Percentiles rank a stretch among this genome's conserved stretches.
Conservation (phyloP, 2,113 vertebrate genomes). For the Salminus brasiliensis region DNA sequence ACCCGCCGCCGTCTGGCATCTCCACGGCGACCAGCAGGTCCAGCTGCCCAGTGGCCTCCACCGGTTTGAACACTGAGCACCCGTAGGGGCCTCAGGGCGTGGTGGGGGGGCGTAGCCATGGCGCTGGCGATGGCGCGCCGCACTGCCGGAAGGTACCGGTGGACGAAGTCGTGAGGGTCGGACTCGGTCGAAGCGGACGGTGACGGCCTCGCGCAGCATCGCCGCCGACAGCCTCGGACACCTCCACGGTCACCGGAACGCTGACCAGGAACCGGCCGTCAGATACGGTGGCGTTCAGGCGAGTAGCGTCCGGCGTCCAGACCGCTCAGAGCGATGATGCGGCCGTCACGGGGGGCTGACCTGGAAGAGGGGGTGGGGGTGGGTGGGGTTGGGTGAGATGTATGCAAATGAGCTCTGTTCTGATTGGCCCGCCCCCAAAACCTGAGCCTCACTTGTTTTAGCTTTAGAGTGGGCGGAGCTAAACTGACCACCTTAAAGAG, state of each 20-base stretch:
- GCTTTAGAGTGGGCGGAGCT: no score
- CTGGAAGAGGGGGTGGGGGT: not conserved
- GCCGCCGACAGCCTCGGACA: constrained; percentile 86
- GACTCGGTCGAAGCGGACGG: constrained; percentile 91
- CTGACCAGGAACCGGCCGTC: constrained; percentile 93
- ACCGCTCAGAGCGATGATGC: constrained; percentile 92
- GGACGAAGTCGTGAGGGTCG: constrained; percentile 91
- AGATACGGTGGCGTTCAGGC: constrained; percentile 90
- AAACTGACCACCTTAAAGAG: constrained; percentile 93
- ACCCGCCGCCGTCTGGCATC: constrained; percentile 76
- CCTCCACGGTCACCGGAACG: constrained; percentile 86
- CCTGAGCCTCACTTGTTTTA: no score
- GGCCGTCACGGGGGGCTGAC: constrained; percentile 90
- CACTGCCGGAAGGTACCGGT: constrained; percentile 85
- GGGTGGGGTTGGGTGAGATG: not conserved
- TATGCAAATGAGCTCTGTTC: no score
- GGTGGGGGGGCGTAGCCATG: constrained; percentile 77
- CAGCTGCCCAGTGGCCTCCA: constrained; percentile 86
- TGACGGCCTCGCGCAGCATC: constrained; percentile 91
- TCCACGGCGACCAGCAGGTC: constrained; percentile 93
- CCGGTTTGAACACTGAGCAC: constrained; percentile 95
- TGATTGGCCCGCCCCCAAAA: no score
- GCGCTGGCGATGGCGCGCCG: constrained; percentile 81
- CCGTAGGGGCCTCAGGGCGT: constrained; percentile 85
- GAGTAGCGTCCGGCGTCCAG: constrained; percentile 89